These are phyloP conservation scores for Tokudaia tokunoshimensis DNA, from an alignment of 2,797 vertebrate species.

Conservation along the genomic window DNA sequence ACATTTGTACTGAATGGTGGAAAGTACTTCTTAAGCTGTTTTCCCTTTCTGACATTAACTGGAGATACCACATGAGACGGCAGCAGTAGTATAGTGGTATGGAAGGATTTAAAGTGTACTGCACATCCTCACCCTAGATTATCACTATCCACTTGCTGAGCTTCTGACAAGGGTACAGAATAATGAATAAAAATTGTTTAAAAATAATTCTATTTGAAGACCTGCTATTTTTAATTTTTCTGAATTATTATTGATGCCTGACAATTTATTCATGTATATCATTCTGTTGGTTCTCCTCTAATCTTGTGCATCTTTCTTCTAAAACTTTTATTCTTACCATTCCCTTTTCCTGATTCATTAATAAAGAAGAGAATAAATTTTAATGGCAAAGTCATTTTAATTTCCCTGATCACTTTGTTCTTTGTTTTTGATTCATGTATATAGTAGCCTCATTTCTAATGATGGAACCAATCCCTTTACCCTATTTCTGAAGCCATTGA, in stretches of 20 bases:
- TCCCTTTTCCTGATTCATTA: not conserved
- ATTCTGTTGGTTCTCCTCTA: not conserved
- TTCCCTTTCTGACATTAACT: not conserved
- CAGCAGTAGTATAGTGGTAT: not conserved
- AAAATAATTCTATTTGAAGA: not conserved
- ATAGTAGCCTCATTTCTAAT: not conserved
- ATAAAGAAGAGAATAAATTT: not conserved
- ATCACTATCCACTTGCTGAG: not conserved
- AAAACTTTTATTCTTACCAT: not conserved
- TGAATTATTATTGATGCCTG: not conserved
- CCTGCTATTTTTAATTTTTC: not conserved
- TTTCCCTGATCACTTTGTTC: not conserved
- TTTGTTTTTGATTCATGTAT: not conserved
- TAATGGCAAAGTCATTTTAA: not conserved
- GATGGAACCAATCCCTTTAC: not conserved
- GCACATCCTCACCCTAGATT: not conserved
- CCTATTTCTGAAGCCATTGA: not conserved
- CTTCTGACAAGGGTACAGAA: not conserved
- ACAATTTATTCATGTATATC: not conserved
- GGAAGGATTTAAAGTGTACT: not conserved
- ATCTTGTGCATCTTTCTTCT: not conserved
- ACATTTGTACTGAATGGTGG: not conserved
- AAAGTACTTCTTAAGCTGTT: not conserved
- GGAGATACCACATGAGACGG: not conserved
- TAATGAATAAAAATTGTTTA: not conserved